These are phyloP conservation scores for Nephila pilipes DNA, from an alignment of 1,140 invertebrate species.

Conservation along the genomic window DNA sequence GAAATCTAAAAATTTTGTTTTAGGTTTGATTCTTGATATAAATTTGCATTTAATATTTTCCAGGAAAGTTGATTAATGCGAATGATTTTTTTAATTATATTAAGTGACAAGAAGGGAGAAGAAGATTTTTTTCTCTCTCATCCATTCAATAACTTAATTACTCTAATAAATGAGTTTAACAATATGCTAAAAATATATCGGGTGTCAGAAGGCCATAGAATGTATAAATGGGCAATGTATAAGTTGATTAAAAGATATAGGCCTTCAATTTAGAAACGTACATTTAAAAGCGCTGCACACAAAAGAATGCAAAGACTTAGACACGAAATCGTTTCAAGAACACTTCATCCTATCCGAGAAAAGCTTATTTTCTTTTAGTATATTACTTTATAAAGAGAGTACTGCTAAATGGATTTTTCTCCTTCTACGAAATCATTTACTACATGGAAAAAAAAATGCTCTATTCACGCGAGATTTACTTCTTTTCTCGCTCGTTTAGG, in stretches of 20 bases:
- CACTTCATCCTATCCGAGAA: not conserved
- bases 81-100: too few species aligned
- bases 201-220: too few species aligned
- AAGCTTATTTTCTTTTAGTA: constrained; percentile 20
- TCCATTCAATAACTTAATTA: too few species aligned
- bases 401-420: constrained; percentile 8
- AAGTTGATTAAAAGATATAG: not conserved
- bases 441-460: constrained; percentile 15
- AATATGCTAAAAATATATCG: too few species aligned
- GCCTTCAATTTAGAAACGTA: not conserved
- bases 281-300: not conserved
- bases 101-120: too few species aligned
- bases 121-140: too few species aligned
- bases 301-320: not conserved
- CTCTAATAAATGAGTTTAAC: too few species aligned
- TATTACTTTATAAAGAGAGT: constrained; percentile 15
- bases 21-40: too few species aligned
- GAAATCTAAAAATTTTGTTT: too few species aligned
- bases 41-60: too few species aligned
- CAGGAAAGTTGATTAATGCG: too few species aligned
- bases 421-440: not conserved
- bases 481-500: not conserved
- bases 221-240: too few species aligned
- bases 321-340: not conserved
- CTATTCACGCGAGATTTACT: not conserved